Evolutionary conservation across 2,888 invertebrate genomes (phyloP), one percentile per base, ranked within the genome.

Genomic region (Acleris literana): DNA sequence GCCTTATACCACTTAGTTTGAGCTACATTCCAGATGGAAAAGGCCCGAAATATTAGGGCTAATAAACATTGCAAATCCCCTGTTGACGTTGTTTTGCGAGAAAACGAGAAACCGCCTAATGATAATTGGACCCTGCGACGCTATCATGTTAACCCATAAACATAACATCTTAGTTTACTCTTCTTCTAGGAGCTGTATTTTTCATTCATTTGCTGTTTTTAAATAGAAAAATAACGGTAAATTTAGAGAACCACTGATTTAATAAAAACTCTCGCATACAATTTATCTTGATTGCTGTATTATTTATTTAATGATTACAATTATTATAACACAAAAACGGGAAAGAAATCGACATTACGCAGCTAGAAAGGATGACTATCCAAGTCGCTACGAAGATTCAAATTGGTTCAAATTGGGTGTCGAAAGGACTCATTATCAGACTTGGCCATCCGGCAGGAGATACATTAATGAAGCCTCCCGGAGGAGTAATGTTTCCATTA

Each of bases 391-490:
- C 49, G 29, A 54, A 64, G 53, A 51, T 64, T 64, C 39, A 69
- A 71, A 66, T 49, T 17, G 63, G 62, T n/a, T 63, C 4, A 18
- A 59, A 58, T 9, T 17, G 56, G 60, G 62, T 69, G 63, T 60
- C 72, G 72, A 72, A 69, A 49, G 63, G 55, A 46, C 61, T 68
- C 69, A 74, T 74, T 69, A 74, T 73, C 75, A 70, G 71, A 56
- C 64, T 70, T 70, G 62, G 63, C 74, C 71, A 75, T 80, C 72
- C 72, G 71, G 80, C 75, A 73, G 64, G 67, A 66, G 71, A 72
- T 22, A 51, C 29, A 55, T 61, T 77, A 78, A 80, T 81, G 79
- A 81, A 77, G 73, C 73, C 70, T 72, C 74, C 76, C 71, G 39
- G 49, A 65, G 73, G 75, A 76, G 68, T 73, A 74, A 74, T 76